A percentile compares a stretch with the other conserved stretches of the same genome.
These are phyloP conservation scores for Propithecus perrieri DNA, from an alignment of 2,797 vertebrate genomes.

Conservation along the genomic window DNA sequence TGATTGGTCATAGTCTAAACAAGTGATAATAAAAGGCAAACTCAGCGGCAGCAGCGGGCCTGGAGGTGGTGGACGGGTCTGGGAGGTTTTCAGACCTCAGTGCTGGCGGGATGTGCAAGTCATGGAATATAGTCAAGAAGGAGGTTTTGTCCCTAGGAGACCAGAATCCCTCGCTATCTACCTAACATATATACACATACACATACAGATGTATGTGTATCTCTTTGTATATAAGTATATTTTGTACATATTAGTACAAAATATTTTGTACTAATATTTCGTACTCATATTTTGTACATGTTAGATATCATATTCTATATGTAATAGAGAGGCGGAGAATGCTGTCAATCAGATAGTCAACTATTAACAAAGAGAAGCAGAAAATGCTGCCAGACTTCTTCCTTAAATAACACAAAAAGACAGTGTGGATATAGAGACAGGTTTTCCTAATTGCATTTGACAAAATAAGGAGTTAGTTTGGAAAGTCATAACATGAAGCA, in stretches of 20 bases:
- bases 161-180: background rate
- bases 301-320: background rate
- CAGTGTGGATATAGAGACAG: background rate
- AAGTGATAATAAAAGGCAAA: background rate
- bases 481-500: background rate
- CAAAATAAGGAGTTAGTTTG: background rate
- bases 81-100: background rate
- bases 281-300: too few species aligned
- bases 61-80: accelerated
- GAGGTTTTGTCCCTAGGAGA: too few species aligned
- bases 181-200: background rate
- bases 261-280: too few species aligned
- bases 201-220: background rate
- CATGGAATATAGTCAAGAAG: background rate
- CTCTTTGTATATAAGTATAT: background rate
- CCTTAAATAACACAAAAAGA: background rate
- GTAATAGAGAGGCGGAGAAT: background rate
- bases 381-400: background rate
- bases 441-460: background rate
- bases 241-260: accelerated
- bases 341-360: background rate
- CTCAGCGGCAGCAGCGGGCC: accelerated
- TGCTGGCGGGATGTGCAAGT: background rate
- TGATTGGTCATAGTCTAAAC: background rate
- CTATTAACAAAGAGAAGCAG: background rate